Evolutionary conservation across 2,113 vertebrate species (phyloP).

Genomic region (Cheilinus undulatus): DNA sequence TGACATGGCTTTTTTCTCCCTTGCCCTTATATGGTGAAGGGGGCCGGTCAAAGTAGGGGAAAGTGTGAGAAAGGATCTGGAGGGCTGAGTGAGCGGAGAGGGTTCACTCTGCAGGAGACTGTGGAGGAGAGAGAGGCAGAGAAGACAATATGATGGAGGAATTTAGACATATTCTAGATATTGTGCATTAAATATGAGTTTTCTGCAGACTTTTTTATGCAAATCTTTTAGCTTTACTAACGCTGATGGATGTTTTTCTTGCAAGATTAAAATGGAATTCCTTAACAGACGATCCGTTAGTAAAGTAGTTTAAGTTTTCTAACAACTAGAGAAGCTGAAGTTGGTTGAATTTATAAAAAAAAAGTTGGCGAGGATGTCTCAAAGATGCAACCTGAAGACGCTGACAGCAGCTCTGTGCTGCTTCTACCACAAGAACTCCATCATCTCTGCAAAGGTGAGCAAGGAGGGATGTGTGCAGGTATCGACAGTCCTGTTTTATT

Average conservation of each 20-base stretch:
- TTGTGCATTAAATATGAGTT: neutral
- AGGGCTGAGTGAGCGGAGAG: slow-evolving; percentile 47
- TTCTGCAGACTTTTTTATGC: neutral
- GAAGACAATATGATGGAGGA: slow-evolving; percentile 8
- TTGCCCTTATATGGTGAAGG: slow-evolving; percentile 80
- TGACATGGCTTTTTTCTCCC: slow-evolving; percentile 87
- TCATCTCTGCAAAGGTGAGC: slow-evolving; percentile 92
- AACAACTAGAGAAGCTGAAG: slow-evolving; percentile 15
- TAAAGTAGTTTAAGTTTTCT: too few species aligned
- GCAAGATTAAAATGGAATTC: slow-evolving; percentile 27
- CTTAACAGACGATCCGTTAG: too few species aligned
- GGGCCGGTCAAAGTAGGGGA: slow-evolving; percentile 62
- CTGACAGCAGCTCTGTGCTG: slow-evolving; percentile 93
- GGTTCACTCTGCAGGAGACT: slow-evolving; percentile 69
- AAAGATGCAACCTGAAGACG: slow-evolving; percentile 87
- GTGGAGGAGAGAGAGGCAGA: slow-evolving; percentile 50
- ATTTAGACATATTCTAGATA: neutral
- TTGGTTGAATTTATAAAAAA: neutral
- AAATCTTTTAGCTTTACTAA: too few species aligned
- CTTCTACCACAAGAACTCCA: slow-evolving; percentile 92
- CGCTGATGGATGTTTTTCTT: slow-evolving; percentile 24
- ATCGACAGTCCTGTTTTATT: too few species aligned
- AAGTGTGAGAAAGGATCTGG: slow-evolving; percentile 37
- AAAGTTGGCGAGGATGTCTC: slow-evolving; percentile 84
- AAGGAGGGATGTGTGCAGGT: slow-evolving; percentile 43